These are phyloP conservation scores for Rhinoderma darwinii DNA, from an alignment of 2,113 vertebrate genomes.

Conservation along the genomic window DNA sequence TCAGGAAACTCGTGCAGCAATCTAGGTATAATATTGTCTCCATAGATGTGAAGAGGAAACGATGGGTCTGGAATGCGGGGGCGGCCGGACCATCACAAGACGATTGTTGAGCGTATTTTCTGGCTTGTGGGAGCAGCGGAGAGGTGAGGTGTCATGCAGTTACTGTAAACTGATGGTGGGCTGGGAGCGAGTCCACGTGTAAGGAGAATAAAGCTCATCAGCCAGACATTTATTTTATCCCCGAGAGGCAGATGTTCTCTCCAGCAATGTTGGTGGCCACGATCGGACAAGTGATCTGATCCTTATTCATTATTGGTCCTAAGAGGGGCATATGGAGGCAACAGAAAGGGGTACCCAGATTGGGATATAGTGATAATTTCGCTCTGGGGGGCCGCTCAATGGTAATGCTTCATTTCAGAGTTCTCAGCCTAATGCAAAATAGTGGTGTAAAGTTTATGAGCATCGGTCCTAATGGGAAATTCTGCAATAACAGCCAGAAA, in stretches of 20 bases:
- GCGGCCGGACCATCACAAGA: not conserved
- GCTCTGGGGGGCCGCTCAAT: no score
- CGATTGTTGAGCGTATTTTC: not conserved
- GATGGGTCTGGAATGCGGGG: not conserved
- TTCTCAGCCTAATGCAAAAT: not conserved
- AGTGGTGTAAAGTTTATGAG: not conserved
- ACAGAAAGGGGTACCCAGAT: no score
- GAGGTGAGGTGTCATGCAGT: conserved; percentile 20
- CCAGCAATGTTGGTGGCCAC: not conserved
- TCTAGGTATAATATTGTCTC: not conserved
- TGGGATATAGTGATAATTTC: no score
- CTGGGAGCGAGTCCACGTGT: not conserved
- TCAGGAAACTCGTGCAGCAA: not conserved
- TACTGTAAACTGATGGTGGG: conserved; percentile 1
- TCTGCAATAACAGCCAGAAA: no score
- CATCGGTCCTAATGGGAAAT: not conserved
- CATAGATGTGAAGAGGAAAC: not conserved
- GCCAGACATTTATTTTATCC: not conserved
- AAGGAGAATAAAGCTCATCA: conserved; percentile 6
- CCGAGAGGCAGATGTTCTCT: not conserved
- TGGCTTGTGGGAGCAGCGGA: conserved; percentile 2
- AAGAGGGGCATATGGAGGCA: no score
- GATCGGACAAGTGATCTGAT: not conserved
- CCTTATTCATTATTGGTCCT: not conserved
- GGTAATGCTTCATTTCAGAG: not conserved